These are phyloP conservation scores for Fundulus diaphanus DNA, from an alignment of 2,797 vertebrate genomes.

Conservation along the genomic window DNA sequence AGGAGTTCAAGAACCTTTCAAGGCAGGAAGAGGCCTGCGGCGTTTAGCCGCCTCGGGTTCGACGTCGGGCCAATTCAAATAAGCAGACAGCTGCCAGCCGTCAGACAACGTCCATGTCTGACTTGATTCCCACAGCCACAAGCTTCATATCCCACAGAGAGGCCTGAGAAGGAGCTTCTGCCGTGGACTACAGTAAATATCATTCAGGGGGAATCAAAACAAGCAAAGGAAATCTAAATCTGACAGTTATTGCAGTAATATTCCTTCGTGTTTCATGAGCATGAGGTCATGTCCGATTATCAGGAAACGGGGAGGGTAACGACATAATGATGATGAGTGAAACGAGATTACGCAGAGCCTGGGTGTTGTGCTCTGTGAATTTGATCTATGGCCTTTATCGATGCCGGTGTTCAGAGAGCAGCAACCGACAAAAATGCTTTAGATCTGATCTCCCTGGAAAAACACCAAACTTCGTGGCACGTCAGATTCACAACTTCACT, in stretches of 20 bases:
- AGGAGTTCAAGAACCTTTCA: slow-evolving; percentile 36
- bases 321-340: slow-evolving; percentile 43
- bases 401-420: not conserved
- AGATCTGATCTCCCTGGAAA: not conserved
- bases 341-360: slow-evolving; percentile 48
- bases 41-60: slow-evolving; percentile 35
- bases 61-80: slow-evolving; percentile 70
- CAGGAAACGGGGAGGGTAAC: slow-evolving; percentile 56
- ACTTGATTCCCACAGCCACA: slow-evolving; percentile 49
- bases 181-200: slow-evolving; percentile 15
- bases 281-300: slow-evolving; percentile 53
- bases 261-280: slow-evolving; percentile 29
- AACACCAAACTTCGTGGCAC: not conserved
- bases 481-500: no score
- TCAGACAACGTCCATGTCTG: slow-evolving; percentile 43
- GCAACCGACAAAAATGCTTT: not conserved
- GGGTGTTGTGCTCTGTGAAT: slow-evolving; percentile 18
- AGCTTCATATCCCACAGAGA: not conserved
- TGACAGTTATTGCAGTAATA: slow-evolving; percentile 29
- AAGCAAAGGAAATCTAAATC: slow-evolving; percentile 40
- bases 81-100: slow-evolving; percentile 54
- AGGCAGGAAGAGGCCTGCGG: slow-evolving; percentile 42
- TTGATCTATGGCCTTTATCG: slow-evolving; percentile 22
- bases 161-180: slow-evolving; percentile 7
- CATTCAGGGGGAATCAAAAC: slow-evolving; percentile 24